Conservation (phyloP, 2,888 invertebrate species). For the Drosophila demipolita region DNA sequence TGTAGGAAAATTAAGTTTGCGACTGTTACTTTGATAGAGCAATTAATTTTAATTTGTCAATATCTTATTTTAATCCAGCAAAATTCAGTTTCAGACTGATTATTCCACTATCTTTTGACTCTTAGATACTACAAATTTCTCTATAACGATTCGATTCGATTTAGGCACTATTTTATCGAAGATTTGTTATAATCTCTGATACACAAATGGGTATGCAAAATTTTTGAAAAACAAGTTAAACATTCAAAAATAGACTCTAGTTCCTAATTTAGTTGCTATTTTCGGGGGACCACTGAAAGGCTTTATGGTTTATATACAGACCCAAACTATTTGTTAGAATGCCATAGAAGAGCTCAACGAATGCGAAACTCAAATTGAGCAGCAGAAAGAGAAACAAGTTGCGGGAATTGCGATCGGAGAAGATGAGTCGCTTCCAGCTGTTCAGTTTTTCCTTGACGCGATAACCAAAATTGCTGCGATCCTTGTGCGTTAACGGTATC, state of each 20-base stretch:
- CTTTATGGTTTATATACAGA: constrained; percentile 71
- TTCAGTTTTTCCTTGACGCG: constrained; percentile 90
- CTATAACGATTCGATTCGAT: not conserved
- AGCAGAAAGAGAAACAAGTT: constrained; percentile 96
- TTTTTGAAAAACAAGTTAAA: not conserved
- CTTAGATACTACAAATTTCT: not conserved
- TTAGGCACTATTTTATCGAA: not conserved
- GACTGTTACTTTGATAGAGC: not conserved
- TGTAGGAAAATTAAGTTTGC: not conserved
- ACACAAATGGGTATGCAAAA: not conserved
- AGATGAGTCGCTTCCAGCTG: constrained; percentile 93
- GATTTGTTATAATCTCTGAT: not conserved
- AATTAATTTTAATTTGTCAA: not conserved
- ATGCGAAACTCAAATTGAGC: constrained; percentile 97
- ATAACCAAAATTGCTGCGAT: constrained; percentile 88
- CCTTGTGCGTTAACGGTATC: constrained; percentile 90
- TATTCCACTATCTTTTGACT: not conserved
- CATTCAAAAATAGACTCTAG: not conserved
- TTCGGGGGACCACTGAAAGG: not conserved
- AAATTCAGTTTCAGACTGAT: not conserved
- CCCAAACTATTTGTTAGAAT: constrained; percentile 95
- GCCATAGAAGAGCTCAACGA: constrained; percentile 97
- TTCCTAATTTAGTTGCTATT: not conserved
- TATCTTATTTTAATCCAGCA: not conserved
- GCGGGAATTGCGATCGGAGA: constrained; percentile 96